Percentiles rank a stretch among this genome's conserved stretches.
These are phyloP conservation scores for Aphodius sticticus DNA, from an alignment of 2,888 invertebrate genomes.

Conservation along the genomic window DNA sequence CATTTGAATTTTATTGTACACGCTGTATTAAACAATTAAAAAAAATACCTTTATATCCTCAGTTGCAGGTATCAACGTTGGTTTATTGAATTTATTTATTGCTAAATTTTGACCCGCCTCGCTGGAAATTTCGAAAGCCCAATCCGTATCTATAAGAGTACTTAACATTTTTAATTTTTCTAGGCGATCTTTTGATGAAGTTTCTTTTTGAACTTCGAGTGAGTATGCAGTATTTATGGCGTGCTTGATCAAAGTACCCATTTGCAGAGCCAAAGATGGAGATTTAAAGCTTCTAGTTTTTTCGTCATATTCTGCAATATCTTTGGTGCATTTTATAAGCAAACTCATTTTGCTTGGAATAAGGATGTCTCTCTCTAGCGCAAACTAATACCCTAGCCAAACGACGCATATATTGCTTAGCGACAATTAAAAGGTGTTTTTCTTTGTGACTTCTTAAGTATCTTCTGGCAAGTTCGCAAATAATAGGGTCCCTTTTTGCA, in stretches of 20 bases:
- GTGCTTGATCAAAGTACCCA: constrained; percentile 33
- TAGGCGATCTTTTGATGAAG: background rate
- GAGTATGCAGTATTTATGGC: constrained; percentile 32
- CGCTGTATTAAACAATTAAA: constrained; percentile 15
- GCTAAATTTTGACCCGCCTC: constrained; percentile 38
- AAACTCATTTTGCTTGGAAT: constrained; percentile 28
- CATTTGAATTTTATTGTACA: too few species aligned
- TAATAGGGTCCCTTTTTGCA: constrained; percentile 40
- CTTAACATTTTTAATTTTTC: constrained; percentile 21
- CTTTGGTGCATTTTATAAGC: constrained; percentile 24
- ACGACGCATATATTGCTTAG: constrained; percentile 36
- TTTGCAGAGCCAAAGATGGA: constrained; percentile 34
- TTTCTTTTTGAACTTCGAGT: constrained; percentile 30
- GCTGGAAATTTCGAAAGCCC: constrained; percentile 32
- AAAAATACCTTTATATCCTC: constrained; percentile 37
- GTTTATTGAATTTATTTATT: constrained; percentile 40
- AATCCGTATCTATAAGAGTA: constrained; percentile 32
- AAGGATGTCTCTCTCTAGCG: constrained; percentile 27
- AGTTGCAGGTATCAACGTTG: constrained; percentile 36
- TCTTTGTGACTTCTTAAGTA: constrained; percentile 38
- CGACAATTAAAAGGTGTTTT: constrained; percentile 40
- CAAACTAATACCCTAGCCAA: constrained; percentile 29
- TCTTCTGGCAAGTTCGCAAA: constrained; percentile 41
- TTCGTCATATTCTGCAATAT: constrained; percentile 31
- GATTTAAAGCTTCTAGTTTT: constrained; percentile 16